Evolutionary conservation across 1,140 invertebrate species (phyloP).

Genomic region (Dermatophagoides farinae): DNA sequence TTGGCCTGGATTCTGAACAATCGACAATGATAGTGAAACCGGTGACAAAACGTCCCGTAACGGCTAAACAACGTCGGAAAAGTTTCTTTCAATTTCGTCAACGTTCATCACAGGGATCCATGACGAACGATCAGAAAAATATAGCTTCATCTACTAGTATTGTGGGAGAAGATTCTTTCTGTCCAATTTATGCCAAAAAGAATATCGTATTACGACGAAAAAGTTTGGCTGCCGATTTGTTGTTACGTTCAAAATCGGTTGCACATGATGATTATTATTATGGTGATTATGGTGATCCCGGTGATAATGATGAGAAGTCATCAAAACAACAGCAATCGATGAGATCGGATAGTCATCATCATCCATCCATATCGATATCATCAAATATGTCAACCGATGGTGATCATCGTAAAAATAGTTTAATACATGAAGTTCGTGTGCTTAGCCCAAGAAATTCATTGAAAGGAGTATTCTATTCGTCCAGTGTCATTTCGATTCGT

Average conservation of each 20-base stretch:
- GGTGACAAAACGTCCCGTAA: not conserved
- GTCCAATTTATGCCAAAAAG: not conserved
- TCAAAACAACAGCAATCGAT: not conserved
- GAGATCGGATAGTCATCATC: not conserved
- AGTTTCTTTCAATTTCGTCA: not conserved
- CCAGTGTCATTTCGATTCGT: conserved; percentile 11
- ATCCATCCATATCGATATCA: not conserved
- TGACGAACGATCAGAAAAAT: not conserved
- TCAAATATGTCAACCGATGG: not conserved
- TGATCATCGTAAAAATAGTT: not conserved
- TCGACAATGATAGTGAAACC: not conserved
- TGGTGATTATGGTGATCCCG: not conserved
- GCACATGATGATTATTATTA: not conserved
- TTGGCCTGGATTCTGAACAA: not conserved
- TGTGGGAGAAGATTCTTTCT: not conserved
- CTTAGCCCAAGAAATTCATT: conserved; percentile 11
- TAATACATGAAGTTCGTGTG: conserved; percentile 12
- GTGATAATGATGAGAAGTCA: not conserved
- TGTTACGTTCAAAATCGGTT: not conserved
- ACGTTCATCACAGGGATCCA: not conserved
- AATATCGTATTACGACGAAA: not conserved
- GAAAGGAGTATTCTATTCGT: conserved; percentile 14
- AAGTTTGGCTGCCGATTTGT: not conserved
- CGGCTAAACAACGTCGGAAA: not conserved
- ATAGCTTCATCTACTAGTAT: not conserved